A percentile compares a stretch with the other conserved stretches of the same genome.
Evolutionary conservation across 2,888 invertebrate species (phyloP).

Genomic region (Netelia melanura): DNA sequence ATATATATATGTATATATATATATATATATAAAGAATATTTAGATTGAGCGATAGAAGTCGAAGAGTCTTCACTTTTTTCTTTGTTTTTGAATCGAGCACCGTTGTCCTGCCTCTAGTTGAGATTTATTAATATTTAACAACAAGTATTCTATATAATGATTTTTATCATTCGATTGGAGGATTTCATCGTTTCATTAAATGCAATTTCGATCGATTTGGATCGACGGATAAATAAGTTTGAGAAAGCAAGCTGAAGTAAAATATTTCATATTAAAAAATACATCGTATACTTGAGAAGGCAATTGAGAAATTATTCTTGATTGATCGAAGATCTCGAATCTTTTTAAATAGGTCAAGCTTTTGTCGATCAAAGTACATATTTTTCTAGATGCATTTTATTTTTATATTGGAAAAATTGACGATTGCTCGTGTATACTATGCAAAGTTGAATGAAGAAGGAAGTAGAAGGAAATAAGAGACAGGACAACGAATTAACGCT

Average conservation of each 20-base stretch:
- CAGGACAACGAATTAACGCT: slow-evolving; percentile 55
- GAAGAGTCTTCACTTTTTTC: slow-evolving; percentile 25
- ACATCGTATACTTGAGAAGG: no score
- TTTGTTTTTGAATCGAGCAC: slow-evolving; percentile 37
- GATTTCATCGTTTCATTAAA: not conserved
- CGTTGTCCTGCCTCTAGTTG: slow-evolving; percentile 52
- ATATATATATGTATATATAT: slow-evolving; percentile 6
- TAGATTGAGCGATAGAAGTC: slow-evolving; percentile 37
- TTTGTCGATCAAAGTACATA: not conserved
- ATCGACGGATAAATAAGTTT: no score
- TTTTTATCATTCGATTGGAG: not conserved
- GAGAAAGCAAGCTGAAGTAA: no score
- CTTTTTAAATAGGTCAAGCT: no score
- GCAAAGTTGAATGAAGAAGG: not conserved
- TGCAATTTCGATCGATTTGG: no score
- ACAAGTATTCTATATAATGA: slow-evolving; percentile 18
- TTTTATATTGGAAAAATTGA: not conserved
- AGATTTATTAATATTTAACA: slow-evolving; percentile 20
- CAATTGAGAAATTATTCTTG: no score
- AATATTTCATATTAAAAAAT: no score
- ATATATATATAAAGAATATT: slow-evolving; percentile 15
- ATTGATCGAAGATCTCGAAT: no score
- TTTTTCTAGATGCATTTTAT: not conserved
- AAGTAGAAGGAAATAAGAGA: slow-evolving; percentile 51
- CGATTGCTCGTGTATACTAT: not conserved